A percentile compares a stretch with the other conserved stretches of the same genome.
Evolutionary conservation across 2,797 vertebrate genomes (phyloP).

Genomic region (Trichosurus vulpecula): DNA sequence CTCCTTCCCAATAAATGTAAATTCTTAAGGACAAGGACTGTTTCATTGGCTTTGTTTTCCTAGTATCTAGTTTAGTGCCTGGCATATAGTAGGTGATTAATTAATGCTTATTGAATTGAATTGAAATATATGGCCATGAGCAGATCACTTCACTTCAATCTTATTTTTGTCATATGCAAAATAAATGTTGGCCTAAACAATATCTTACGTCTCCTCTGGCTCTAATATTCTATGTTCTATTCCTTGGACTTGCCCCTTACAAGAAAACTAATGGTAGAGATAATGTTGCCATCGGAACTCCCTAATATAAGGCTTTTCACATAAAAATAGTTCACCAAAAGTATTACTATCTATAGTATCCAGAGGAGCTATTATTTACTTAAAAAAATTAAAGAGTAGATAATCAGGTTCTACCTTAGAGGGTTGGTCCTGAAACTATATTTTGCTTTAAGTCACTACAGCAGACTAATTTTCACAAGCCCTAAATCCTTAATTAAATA

Average conservation of each 20-base stretch:
- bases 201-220: neutral
- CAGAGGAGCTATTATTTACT: slow-evolving; percentile 18
- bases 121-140: neutral
- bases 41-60: slow-evolving; percentile 22
- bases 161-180: neutral
- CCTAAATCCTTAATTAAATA: slow-evolving; percentile 41
- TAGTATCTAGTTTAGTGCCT: slow-evolving; percentile 16
- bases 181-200: neutral
- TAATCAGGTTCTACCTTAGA: neutral
- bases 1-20: neutral
- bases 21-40: neutral
- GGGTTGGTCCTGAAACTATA: slow-evolving; percentile 21
- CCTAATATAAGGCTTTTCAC: neutral
- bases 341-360: neutral
- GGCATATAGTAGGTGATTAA: slow-evolving; percentile 21
- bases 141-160: neutral
- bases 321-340: neutral
- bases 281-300: neutral
- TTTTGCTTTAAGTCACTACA: slow-evolving; percentile 51
- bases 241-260: neutral
- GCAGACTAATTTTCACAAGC: slow-evolving; percentile 27
- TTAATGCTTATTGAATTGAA: slow-evolving; percentile 32
- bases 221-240: neutral
- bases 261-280: neutral
- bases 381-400: neutral